Evolutionary conservation across 2,888 invertebrate genomes (phyloP).

Genomic region (Minunthozetes semirufus): DNA sequence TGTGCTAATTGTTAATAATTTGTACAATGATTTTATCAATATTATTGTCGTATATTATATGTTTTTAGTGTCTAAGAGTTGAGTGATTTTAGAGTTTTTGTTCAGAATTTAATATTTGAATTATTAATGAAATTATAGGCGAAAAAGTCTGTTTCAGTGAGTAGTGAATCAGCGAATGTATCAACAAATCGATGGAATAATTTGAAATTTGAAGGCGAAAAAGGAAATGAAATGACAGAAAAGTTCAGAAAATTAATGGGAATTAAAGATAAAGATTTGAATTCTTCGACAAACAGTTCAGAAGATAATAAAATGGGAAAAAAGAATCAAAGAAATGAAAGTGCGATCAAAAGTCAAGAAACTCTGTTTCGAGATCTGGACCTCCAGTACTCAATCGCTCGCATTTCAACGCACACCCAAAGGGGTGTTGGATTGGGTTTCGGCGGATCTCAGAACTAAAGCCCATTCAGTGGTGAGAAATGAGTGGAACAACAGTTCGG

Average conservation of each 20-base stretch:
- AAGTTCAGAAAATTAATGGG: constrained; percentile 97
- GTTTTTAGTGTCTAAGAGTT: no score
- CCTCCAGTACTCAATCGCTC: constrained; percentile 89
- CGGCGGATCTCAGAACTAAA: constrained; percentile 21
- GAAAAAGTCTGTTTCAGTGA: background rate
- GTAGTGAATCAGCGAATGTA: no score
- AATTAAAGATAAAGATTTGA: constrained; percentile 57
- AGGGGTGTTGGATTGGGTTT: constrained; percentile 57
- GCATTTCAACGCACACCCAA: constrained; percentile 92
- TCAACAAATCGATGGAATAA: constrained; percentile 64
- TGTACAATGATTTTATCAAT: no score
- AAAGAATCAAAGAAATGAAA: constrained; percentile 32
- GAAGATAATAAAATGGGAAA: constrained; percentile 21
- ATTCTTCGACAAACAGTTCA: constrained; percentile 26
- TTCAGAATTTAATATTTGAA: background rate
- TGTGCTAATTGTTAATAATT: no score
- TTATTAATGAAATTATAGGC: background rate
- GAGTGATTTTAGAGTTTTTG: background rate
- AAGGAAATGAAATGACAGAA: constrained; percentile 81
- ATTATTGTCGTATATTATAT: no score
- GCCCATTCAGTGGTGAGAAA: background rate
- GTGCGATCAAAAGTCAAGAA: constrained; percentile 49
- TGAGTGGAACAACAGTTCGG: background rate
- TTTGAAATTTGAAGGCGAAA: constrained; percentile 79
- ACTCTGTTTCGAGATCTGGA: constrained; percentile 90